These are phyloP conservation scores for Xenopus borealis DNA, from an alignment of 2,113 vertebrate species.

Conservation along the genomic window DNA sequence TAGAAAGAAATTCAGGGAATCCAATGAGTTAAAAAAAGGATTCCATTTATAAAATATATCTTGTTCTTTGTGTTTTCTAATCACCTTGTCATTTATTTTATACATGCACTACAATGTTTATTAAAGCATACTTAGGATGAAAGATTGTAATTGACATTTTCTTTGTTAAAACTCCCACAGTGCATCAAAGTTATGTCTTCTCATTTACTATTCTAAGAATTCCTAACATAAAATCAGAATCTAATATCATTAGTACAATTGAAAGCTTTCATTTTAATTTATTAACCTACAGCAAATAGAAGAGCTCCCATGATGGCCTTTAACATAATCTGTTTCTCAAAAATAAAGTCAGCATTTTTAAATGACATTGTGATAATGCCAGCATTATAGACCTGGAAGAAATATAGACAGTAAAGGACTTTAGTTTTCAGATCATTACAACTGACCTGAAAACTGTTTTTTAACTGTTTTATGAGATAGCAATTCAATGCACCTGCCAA, in stretches of 20 bases:
- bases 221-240: constrained; percentile 13
- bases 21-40: too few species aligned
- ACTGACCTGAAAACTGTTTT: neutral
- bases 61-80: too few species aligned
- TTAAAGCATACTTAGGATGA: constrained; percentile 1
- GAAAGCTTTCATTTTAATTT: constrained; percentile 25
- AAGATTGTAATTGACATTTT: constrained; percentile 10
- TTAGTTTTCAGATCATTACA: neutral
- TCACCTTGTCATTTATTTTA: too few species aligned
- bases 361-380: constrained; percentile 27
- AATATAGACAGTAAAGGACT: neutral
- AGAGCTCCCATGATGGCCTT: constrained; percentile 26
- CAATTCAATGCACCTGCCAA: neutral
- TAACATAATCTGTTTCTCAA: constrained; percentile 18
- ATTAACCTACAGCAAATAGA: constrained; percentile 5
- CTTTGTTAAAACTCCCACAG: constrained; percentile 35
- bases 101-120: too few species aligned
- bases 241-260: constrained; percentile 30
- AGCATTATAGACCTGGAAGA: constrained; percentile 13
- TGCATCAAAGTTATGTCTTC: constrained; percentile 20
- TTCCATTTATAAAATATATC: too few species aligned
- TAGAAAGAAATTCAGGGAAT: too few species aligned
- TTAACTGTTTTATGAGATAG: neutral
- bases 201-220: constrained; percentile 18
- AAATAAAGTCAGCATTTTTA: constrained; percentile 27